phyloP scores from a whole-genome alignment of 2,888 invertebrate species.

The Urechis unicinctus region DNA sequence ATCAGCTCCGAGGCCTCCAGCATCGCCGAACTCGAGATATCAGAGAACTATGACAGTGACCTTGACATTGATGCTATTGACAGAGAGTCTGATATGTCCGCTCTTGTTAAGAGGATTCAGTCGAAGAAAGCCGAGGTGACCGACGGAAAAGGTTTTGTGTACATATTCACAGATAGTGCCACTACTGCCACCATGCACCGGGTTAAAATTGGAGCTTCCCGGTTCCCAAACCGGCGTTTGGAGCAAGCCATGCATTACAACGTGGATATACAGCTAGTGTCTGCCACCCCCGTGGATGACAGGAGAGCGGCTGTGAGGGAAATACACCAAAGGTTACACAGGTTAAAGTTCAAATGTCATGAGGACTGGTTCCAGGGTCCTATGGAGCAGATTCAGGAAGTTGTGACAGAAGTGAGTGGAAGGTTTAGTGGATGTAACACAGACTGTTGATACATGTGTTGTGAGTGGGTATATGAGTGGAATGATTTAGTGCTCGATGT shows the following conservation, averaged over 20 bases:
- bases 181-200: not conserved
- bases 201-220: constrained; percentile 15
- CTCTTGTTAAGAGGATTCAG: constrained; percentile 1
- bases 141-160: constrained; percentile 14
- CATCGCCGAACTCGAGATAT: constrained; percentile 1
- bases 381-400: constrained; percentile 8
- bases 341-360: constrained; percentile 1
- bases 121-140: not conserved
- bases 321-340: constrained; percentile 1
- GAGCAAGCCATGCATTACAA: constrained; percentile 14
- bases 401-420: constrained; percentile 5
- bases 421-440: too few relatives aligned
- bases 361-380: constrained; percentile 13
- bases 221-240: constrained; percentile 14
- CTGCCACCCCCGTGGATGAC: constrained; percentile 7
- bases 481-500: too few relatives aligned
- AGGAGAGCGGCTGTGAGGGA: constrained; percentile 8
- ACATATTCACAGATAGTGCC: constrained; percentile 14
- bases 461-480: too few relatives aligned
- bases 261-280: constrained; percentile 12
- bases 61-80: constrained; percentile 10
- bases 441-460: too few relatives aligned
- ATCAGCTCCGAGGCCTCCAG: not conserved
- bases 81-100: not conserved
- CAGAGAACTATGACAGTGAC: constrained; percentile 18